A percentile compares a stretch with the other conserved stretches of the same genome.
phyloP scores from a whole-genome alignment of 2,888 invertebrate genomes.

The Drosophila pegasa region DNA sequence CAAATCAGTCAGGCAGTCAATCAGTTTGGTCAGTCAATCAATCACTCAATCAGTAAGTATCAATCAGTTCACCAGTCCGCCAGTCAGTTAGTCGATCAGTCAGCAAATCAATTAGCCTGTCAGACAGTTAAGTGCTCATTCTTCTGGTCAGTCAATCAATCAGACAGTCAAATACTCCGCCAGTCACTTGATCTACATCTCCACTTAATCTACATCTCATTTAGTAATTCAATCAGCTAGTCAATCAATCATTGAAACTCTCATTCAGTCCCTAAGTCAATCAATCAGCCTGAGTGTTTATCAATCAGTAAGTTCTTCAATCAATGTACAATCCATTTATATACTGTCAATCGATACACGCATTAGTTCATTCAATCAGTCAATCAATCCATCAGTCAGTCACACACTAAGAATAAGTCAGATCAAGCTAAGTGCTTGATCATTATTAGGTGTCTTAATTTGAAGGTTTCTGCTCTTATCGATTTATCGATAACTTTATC shows the following conservation, averaged over 20 bases:
- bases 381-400: not conserved
- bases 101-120: not conserved
- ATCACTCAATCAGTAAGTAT: not conserved
- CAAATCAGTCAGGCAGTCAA: too few species aligned
- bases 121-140: too few species aligned
- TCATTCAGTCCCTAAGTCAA: too few species aligned
- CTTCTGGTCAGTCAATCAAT: not conserved
- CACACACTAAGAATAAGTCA: too few species aligned
- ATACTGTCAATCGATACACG: not conserved
- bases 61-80: too few species aligned
- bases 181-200: not conserved
- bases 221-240: not conserved
- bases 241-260: too few species aligned
- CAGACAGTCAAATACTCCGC: not conserved
- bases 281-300: not conserved
- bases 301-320: not conserved
- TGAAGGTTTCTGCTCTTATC: not conserved
- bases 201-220: too few species aligned
- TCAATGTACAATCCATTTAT: not conserved
- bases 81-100: not conserved
- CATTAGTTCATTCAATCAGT: not conserved
- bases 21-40: not conserved
- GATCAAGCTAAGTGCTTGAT: too few species aligned
- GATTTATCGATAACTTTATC: not conserved
- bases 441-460: not conserved